Percentiles rank a stretch among this genome's conserved stretches.
phyloP scores from a whole-genome alignment of 2,888 invertebrate genomes.

The Oligia strigilis region DNA sequence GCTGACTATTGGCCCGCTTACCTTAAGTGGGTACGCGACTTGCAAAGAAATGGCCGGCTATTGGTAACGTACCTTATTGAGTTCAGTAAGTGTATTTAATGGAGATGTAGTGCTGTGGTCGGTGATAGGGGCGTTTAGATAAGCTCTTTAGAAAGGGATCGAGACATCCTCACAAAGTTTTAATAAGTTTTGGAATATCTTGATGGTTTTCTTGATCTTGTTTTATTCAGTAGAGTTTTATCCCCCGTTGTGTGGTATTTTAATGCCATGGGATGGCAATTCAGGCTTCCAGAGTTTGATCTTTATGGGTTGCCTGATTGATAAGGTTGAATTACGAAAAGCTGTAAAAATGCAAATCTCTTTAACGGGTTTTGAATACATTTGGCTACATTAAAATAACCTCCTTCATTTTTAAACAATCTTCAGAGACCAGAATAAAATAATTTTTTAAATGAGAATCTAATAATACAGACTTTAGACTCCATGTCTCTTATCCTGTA shows the following conservation, averaged over 20 bases:
- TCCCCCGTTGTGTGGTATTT: neutral
- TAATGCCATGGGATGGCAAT: no score
- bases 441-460: neutral
- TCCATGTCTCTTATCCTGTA: neutral
- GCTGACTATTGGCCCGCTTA: constrained; percentile 75
- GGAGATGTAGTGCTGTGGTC: constrained; percentile 51
- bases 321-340: neutral
- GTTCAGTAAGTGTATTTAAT: constrained; percentile 62
- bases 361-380: no score
- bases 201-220: neutral
- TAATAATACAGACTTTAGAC: neutral
- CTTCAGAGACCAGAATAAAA: neutral
- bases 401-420: neutral
- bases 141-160: constrained; percentile 28
- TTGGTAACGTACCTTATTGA: constrained; percentile 59
- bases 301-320: neutral
- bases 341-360: no score
- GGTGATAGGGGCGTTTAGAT: constrained; percentile 42
- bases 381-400: neutral
- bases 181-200: neutral
- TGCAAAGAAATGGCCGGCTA: constrained; percentile 69
- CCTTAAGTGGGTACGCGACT: constrained; percentile 79
- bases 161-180: neutral
- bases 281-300: neutral
- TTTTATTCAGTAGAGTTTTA: neutral